A percentile compares a stretch with the other conserved stretches of the same genome.
Evolutionary conservation across 1,140 invertebrate species (phyloP).

Genomic region (Gerris buenoi): DNA sequence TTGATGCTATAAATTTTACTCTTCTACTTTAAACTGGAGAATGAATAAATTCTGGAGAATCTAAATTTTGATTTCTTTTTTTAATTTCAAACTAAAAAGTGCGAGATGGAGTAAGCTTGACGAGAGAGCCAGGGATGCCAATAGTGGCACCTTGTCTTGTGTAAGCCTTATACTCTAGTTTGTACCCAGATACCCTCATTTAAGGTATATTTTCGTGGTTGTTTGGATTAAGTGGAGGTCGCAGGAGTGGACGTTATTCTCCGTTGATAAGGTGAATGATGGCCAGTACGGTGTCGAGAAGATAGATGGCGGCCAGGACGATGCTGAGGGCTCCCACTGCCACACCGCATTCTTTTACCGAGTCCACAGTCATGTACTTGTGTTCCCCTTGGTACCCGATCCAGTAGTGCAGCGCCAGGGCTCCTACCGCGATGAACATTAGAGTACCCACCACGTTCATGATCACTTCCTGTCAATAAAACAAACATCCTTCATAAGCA

Average conservation of each 20-base stretch:
- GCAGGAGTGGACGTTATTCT: neutral
- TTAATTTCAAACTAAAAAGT: no score
- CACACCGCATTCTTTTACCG: conserved; percentile 58
- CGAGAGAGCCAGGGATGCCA: no score
- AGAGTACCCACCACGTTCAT: conserved; percentile 74
- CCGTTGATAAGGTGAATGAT: conserved; percentile 51
- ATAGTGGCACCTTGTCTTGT: no score
- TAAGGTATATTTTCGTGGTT: no score
- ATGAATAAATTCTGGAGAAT: no score
- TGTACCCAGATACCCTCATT: conserved; percentile 13
- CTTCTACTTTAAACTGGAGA: no score
- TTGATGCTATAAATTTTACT: no score
- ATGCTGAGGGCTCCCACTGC: conserved; percentile 62
- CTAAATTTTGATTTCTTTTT: no score
- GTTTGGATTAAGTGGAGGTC: conserved; percentile 26
- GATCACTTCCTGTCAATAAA: conserved; percentile 52
- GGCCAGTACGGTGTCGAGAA: conserved; percentile 57
- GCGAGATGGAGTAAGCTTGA: no score
- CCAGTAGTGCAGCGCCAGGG: conserved; percentile 73
- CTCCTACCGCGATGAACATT: conserved; percentile 66
- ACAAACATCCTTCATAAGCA: no score
- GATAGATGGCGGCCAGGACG: conserved; percentile 55
- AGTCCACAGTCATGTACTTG: conserved; percentile 45
- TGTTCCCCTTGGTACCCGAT: conserved; percentile 60
- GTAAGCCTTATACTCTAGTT: conserved; percentile 15